Evolutionary conservation across 2,888 invertebrate species (phyloP).

Genomic region (Heteromyza rotundicornis): DNA sequence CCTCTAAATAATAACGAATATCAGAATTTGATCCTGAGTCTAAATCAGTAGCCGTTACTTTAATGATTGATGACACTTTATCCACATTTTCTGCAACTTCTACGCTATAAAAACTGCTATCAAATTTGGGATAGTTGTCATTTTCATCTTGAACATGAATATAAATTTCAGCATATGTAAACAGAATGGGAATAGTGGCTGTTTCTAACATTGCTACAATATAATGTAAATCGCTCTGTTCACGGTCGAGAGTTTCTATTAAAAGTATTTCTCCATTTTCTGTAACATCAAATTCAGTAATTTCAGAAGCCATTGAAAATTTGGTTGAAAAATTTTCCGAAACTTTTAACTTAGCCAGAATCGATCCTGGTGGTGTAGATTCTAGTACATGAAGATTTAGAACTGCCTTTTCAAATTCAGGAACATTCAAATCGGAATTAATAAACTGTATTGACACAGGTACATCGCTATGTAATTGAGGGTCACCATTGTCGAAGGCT

Average conservation of each 20-base stretch:
- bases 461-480: constrained; percentile 79
- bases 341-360: constrained; percentile 73
- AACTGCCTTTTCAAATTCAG: constrained; percentile 75
- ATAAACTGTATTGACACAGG: constrained; percentile 82
- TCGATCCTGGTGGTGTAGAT: constrained; percentile 71
- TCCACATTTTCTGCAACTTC: constrained; percentile 83
- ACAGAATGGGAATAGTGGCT: constrained; percentile 72
- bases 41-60: constrained; percentile 65
- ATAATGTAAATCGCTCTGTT: constrained; percentile 72
- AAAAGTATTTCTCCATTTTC: constrained; percentile 76
- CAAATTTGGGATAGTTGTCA: constrained; percentile 87
- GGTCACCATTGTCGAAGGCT: constrained; percentile 81
- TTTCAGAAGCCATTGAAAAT: constrained; percentile 69
- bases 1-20: constrained; percentile 79
- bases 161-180: constrained; percentile 73
- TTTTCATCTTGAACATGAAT: constrained; percentile 88
- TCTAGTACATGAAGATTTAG: constrained; percentile 83
- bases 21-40: constrained; percentile 87
- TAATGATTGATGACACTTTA: constrained; percentile 77
- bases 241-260: constrained; percentile 77
- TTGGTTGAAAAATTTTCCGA: constrained; percentile 69
- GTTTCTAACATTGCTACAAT: constrained; percentile 77
- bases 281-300: constrained; percentile 75
- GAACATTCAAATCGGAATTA: constrained; percentile 72
- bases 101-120: constrained; percentile 80